Conservation (phyloP, 30 jellyfish, hydroid and myxozoan genomes). For the Turritopsis dohrnii region DNA sequence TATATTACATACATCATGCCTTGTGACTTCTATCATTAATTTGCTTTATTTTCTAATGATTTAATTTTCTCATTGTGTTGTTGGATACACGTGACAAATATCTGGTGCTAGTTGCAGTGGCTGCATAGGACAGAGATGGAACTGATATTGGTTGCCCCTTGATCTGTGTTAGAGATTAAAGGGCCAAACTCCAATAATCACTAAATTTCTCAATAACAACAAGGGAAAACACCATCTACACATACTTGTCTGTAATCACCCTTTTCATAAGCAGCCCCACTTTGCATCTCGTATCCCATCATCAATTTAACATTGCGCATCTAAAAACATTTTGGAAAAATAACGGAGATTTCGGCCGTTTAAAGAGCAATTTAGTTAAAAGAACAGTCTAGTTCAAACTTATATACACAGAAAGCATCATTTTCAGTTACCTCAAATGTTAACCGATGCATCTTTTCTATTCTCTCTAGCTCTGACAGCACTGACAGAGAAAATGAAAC, state of each 20-base stretch:
- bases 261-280: conserved; percentile 56
- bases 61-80: too few species aligned
- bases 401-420: neutral
- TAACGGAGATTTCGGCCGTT: neutral
- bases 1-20: too few species aligned
- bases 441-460: neutral
- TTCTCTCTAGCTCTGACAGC: neutral
- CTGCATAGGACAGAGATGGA: too few species aligned
- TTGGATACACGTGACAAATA: too few species aligned
- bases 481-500: neutral
- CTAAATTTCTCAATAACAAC: neutral
- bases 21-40: too few species aligned
- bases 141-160: too few species aligned
- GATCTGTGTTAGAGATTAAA: too few species aligned
- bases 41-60: too few species aligned
- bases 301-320: conserved; percentile 45
- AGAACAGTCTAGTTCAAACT: neutral
- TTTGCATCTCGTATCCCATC: conserved; percentile 73
- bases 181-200: too few species aligned
- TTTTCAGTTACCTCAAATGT: neutral
- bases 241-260: conserved; percentile 74
- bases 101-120: too few species aligned
- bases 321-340: conserved; percentile 37
- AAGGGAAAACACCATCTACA: neutral
- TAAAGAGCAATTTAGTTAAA: neutral